Evolutionary conservation across 2,888 invertebrate genomes (phyloP).

Genomic region (Epistrophe grossulariae): DNA sequence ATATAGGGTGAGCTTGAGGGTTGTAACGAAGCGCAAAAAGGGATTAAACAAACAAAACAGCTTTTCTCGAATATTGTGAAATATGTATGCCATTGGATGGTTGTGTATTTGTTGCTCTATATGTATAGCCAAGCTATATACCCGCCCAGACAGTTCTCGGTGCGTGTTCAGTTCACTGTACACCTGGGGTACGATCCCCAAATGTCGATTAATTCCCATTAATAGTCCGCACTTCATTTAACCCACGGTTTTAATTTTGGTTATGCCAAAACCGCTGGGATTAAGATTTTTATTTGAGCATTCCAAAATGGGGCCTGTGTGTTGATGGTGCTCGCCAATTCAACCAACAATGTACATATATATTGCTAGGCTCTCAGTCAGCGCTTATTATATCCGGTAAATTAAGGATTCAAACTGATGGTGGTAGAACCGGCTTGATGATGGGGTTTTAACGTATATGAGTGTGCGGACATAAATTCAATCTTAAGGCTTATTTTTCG

Average conservation of each 20-base stretch:
- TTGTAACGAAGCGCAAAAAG: constrained; percentile 48
- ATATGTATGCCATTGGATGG: constrained; percentile 45
- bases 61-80: constrained; percentile 35
- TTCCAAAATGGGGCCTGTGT: not conserved
- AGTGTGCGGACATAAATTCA: constrained; percentile 60
- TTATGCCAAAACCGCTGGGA: constrained; percentile 48
- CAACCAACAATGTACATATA: not conserved
- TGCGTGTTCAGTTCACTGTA: constrained; percentile 2
- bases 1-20: constrained; percentile 14
- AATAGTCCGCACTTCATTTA: constrained; percentile 72
- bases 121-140: not conserved
- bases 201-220: constrained; percentile 70
- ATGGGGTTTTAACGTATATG: constrained; percentile 29
- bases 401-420: constrained; percentile 46
- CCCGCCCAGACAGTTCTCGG: constrained; percentile 3
- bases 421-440: not conserved
- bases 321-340: not conserved
- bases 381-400: constrained; percentile 36
- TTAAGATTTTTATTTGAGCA: constrained; percentile 42
- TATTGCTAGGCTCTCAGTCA: not conserved
- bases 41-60: constrained; percentile 47
- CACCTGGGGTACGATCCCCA: constrained; percentile 52
- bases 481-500: constrained; percentile 57
- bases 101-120: constrained; percentile 26
- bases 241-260: constrained; percentile 67